Percentiles rank a stretch among this genome's conserved stretches.
Conservation (phyloP, 2,797 vertebrate genomes). For the Schizopygopsis malacanthus region DNA sequence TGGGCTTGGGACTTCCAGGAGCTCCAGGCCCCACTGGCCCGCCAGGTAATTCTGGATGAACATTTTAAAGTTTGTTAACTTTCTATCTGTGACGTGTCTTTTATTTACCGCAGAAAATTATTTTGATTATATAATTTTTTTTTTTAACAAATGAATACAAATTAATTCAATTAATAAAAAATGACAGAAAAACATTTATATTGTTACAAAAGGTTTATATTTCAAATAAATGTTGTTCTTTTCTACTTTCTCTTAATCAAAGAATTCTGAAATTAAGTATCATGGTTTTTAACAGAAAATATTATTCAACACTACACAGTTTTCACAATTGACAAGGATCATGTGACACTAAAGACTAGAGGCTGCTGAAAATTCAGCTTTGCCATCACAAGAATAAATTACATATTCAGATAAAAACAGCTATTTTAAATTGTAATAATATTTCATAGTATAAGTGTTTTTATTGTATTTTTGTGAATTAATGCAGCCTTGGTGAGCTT, state of each 20-base stretch:
- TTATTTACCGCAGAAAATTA: background rate
- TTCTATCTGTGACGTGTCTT: background rate
- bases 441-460: background rate
- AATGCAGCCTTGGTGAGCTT: background rate
- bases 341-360: background rate
- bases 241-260: background rate
- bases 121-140: background rate
- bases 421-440: background rate
- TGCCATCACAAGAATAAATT: background rate
- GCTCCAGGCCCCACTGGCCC: conserved; percentile 85
- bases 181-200: no score
- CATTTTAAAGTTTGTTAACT: background rate
- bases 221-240: no score
- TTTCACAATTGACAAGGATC: background rate
- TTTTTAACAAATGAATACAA: background rate
- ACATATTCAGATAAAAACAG: background rate
- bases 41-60: conserved; percentile 74
- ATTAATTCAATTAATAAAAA: background rate
- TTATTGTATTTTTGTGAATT: background rate
- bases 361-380: background rate
- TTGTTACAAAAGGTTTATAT: background rate
- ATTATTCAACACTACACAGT: background rate
- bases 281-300: background rate
- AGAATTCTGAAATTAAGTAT: background rate
- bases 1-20: conserved; percentile 91